Conservation (phyloP, 64 coral and sea anemone species). For the Stichodactyla helianthus region DNA sequence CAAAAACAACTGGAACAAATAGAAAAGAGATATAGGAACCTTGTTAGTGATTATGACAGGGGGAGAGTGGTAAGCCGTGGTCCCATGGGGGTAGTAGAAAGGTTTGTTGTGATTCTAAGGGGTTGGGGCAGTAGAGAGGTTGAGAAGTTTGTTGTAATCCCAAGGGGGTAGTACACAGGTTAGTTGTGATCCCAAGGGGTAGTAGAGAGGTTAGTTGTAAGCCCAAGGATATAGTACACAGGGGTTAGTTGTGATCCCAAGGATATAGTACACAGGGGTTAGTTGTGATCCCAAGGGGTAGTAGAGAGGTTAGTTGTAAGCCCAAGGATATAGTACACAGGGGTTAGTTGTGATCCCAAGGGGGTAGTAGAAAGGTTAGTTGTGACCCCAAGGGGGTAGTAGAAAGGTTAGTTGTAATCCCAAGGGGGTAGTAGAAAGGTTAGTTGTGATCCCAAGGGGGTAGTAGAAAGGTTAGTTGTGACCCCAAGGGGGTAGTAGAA, state of each 20-base stretch:
- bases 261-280: background rate
- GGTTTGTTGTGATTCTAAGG: background rate
- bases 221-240: background rate
- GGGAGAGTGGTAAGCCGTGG: slow-evolving; percentile 18
- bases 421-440: too few species aligned
- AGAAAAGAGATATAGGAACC: slow-evolving; percentile 56
- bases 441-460: too few species aligned
- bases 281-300: background rate
- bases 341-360: background rate
- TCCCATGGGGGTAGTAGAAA: background rate
- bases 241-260: background rate
- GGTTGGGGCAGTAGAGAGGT: background rate
- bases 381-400: background rate
- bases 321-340: background rate
- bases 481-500: background rate
- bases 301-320: background rate
- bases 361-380: background rate
- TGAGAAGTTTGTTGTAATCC: background rate
- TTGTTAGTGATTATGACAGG: slow-evolving; percentile 63
- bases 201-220: background rate
- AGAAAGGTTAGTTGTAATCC: background rate
- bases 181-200: background rate
- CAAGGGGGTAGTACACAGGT: too few species aligned
- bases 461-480: too few species aligned
- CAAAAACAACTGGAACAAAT: slow-evolving; percentile 23